These are phyloP conservation scores for Agapornis roseicollis DNA, from an alignment of 2,113 vertebrate genomes.

Conservation along the genomic window DNA sequence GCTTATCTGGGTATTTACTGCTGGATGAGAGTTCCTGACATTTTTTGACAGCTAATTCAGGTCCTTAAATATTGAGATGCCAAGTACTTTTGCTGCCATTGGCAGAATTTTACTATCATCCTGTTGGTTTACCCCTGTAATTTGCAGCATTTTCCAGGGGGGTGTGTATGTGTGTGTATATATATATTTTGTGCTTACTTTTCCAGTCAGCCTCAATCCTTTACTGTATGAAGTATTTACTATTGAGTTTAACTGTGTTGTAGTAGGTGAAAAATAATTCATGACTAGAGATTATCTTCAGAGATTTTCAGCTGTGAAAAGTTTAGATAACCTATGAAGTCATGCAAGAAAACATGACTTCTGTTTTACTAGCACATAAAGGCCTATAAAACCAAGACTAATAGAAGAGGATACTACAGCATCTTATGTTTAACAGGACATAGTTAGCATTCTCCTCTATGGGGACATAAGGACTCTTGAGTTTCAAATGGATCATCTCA, in stretches of 20 bases:
- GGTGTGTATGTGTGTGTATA: fast-evolving
- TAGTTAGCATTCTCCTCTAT: not conserved
- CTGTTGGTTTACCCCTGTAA: not conserved
- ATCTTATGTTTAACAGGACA: not conserved
- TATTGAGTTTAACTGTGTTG: not conserved
- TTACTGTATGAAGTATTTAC: not conserved
- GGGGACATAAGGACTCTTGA: not conserved
- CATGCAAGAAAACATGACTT: not conserved
- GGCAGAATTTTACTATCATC: not conserved
- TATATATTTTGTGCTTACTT: not conserved
- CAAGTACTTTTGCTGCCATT: not conserved
- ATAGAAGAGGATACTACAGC: not conserved
- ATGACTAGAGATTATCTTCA: not conserved
- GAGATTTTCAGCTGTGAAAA: not conserved
- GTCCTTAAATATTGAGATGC: not conserved
- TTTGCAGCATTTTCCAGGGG: not conserved
- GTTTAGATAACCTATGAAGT: not conserved
- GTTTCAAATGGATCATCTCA: not conserved
- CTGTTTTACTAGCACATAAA: not conserved
- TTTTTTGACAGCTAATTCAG: not conserved
- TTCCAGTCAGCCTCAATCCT: not conserved
- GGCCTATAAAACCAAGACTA: not conserved
- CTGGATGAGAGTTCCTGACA: not conserved
- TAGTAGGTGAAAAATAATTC: not conserved
- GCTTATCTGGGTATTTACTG: not conserved